Conservation (phyloP, 2,113 vertebrate species). For the Saccopteryx leptura region DNA sequence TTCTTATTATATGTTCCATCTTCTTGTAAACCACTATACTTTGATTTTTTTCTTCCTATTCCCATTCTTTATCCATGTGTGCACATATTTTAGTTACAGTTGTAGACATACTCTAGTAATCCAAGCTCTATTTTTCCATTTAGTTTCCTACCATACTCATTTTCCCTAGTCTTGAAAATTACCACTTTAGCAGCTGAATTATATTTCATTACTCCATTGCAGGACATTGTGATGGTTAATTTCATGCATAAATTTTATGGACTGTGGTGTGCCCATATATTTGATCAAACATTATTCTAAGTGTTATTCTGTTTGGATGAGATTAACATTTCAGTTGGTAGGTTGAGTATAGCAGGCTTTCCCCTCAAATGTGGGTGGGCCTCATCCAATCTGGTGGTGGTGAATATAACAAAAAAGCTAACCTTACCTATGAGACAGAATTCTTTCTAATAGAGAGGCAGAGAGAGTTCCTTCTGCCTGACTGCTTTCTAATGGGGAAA, state of each 20-base stretch:
- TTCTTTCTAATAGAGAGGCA: not conserved
- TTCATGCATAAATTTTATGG: not conserved
- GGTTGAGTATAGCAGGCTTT: not conserved
- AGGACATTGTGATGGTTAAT: not conserved
- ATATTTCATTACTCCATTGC: not conserved
- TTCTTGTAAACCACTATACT: not conserved
- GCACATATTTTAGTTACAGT: not conserved
- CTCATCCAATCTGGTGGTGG: not conserved
- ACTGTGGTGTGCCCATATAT: not conserved
- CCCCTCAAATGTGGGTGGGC: not conserved
- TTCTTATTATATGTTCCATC: not conserved
- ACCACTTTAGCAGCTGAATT: not conserved
- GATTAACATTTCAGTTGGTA: not conserved
- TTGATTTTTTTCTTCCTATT: not conserved
- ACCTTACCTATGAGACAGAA: not conserved
- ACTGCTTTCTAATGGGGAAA: not conserved
- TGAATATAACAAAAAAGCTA: not conserved
- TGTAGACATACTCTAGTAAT: not conserved
- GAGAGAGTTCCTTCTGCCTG: not conserved
- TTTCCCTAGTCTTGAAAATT: not conserved
- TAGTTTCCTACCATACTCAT: not conserved
- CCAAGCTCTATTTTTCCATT: not conserved
- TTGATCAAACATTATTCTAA: slow-evolving; percentile 28
- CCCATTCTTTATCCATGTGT: not conserved
- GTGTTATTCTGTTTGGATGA: not conserved